Percentiles rank a stretch among this genome's conserved stretches.
These are phyloP conservation scores for Philereme transversata DNA, from an alignment of 2,888 invertebrate genomes.

Conservation along the genomic window DNA sequence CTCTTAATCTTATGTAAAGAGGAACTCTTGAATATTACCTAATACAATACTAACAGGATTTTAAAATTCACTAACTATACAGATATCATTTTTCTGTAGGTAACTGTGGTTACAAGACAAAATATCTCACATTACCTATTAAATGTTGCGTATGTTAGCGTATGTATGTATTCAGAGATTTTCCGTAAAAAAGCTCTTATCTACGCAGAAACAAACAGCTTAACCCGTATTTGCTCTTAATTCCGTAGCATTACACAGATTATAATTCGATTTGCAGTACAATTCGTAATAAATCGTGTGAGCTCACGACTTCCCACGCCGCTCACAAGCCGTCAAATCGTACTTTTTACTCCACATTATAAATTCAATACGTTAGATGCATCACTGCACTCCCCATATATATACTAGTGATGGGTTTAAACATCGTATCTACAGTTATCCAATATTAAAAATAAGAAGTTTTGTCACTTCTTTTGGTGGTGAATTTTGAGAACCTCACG, in stretches of 20 bases:
- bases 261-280: conserved; percentile 36
- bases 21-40: neutral
- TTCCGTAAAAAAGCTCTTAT: neutral
- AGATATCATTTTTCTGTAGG: neutral
- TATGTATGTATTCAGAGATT: too few species aligned
- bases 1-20: neutral
- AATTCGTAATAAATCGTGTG: conserved; percentile 55
- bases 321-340: conserved; percentile 69
- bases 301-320: conserved; percentile 70
- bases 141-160: neutral
- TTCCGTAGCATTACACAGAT: conserved; percentile 33
- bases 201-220: conserved; percentile 18
- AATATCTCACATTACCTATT: too few species aligned
- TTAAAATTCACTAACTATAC: too few species aligned
- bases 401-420: conserved; percentile 19
- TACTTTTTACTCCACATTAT: conserved; percentile 66
- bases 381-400: conserved; percentile 66
- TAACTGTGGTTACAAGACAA: neutral
- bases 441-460: too few species aligned
- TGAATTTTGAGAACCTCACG: too few species aligned
- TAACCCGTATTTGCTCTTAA: conserved; percentile 17
- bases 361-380: conserved; percentile 74
- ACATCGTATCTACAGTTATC: too few species aligned
- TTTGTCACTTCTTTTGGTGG: too few species aligned
- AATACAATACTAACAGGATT: too few species aligned